Percentiles rank a stretch among this genome's conserved stretches.
Conservation (phyloP, 2,113 vertebrate species). For the Calypte anna region DNA sequence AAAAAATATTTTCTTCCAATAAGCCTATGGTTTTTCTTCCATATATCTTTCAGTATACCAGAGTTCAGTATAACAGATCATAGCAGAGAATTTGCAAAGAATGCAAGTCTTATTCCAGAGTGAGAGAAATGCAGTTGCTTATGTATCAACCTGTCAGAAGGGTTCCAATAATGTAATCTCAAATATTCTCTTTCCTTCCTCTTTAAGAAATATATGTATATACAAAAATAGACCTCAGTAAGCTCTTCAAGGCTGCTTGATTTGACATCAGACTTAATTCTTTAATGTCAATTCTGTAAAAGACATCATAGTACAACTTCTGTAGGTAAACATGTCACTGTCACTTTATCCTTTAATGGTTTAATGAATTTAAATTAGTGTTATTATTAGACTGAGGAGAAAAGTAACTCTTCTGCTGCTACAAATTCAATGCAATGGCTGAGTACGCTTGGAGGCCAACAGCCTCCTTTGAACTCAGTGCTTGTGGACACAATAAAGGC, state of each 20-base stretch:
- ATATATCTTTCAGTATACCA: background rate
- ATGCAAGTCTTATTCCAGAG: background rate
- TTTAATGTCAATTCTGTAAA: rapidly evolving
- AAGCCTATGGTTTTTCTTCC: background rate
- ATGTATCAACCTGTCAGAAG: background rate
- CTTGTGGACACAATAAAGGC: background rate
- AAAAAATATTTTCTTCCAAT: background rate
- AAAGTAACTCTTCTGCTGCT: background rate
- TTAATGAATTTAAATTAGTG: background rate
- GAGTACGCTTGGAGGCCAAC: background rate
- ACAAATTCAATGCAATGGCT: rapidly evolving
- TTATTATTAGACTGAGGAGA: background rate
- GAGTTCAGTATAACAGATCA: background rate
- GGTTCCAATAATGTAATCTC: background rate
- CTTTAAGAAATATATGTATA: background rate
- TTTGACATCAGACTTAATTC: background rate
- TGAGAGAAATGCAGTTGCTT: background rate
- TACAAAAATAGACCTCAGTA: background rate
- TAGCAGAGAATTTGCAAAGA: background rate
- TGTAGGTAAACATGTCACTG: background rate
- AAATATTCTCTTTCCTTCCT: background rate
- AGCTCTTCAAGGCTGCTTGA: background rate
- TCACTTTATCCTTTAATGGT: background rate
- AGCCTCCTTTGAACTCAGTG: background rate
- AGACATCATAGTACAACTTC: background rate